These are phyloP conservation scores for Aldrovandia affinis DNA, from an alignment of 2,797 vertebrate species.

Conservation along the genomic window DNA sequence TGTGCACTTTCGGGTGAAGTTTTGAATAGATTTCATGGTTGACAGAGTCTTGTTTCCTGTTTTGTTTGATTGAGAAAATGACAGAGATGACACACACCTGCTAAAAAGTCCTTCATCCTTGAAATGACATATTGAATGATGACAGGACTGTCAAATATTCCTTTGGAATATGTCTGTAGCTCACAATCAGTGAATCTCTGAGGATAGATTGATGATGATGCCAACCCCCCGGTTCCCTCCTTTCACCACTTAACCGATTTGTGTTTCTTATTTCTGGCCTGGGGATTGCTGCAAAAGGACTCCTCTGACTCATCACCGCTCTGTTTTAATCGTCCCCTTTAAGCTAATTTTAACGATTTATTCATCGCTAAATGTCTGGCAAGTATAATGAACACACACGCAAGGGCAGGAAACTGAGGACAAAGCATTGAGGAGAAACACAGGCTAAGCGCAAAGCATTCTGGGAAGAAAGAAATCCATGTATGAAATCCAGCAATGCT, in stretches of 20 bases:
- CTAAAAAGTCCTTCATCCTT: neutral
- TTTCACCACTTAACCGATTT: neutral
- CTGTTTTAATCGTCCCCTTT: neutral
- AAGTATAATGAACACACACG: neutral
- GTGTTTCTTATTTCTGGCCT: neutral
- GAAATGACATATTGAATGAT: neutral
- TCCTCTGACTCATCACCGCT: neutral
- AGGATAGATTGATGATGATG: neutral
- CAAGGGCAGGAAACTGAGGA: neutral
- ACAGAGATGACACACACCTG: neutral
- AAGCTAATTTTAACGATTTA: neutral
- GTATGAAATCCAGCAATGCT: neutral
- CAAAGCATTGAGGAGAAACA: neutral
- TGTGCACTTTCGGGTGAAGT: neutral
- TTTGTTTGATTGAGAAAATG: neutral
- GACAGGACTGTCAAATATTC: neutral
- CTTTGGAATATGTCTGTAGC: neutral
- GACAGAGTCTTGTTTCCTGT: neutral
- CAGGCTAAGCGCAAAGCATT: neutral
- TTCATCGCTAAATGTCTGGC: neutral
- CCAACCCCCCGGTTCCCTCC: neutral
- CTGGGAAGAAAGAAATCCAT: neutral
- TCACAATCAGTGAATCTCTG: neutral
- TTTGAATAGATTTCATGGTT: neutral
- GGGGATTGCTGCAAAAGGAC: slow-evolving; percentile 11